These are phyloP conservation scores for Cetonia aurata DNA, from an alignment of 2,888 invertebrate species.

Conservation along the genomic window DNA sequence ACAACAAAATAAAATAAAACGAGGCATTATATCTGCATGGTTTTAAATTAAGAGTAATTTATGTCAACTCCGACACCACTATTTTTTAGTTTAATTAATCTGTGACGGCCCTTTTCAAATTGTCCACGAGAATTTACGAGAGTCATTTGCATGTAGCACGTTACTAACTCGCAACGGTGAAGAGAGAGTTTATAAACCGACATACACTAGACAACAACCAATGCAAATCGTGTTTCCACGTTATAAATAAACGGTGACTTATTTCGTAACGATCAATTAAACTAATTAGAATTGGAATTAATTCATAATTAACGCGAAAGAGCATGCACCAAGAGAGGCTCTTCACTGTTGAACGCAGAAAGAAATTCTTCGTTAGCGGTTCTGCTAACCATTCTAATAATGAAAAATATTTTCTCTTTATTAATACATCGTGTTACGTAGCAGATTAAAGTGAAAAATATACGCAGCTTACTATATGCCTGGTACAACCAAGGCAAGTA, in stretches of 20 bases:
- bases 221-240: conserved; percentile 9
- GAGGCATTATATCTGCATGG: neutral
- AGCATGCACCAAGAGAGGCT: neutral
- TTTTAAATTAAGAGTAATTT: conserved; percentile 14
- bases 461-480: too few species aligned
- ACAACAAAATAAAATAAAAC: conserved; percentile 4
- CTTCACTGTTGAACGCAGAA: neutral
- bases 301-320: conserved; percentile 25
- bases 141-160: neutral
- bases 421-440: too few species aligned
- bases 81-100: conserved; percentile 17
- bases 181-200: too few species aligned
- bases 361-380: conserved; percentile 1
- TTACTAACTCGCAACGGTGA: neutral
- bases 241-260: conserved; percentile 25
- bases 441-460: too few species aligned
- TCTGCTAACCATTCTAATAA: conserved; percentile 7
- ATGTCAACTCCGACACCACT: neutral
- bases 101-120: conserved; percentile 14
- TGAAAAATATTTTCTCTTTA: conserved; percentile 1
- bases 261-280: conserved; percentile 29
- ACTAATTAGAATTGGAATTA: conserved; percentile 25
- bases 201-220: too few species aligned
- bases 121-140: conserved; percentile 5
- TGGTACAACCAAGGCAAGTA: too few species aligned